These are phyloP conservation scores for Harpegnathos saltator DNA, from an alignment of 1,140 invertebrate genomes.

Conservation along the genomic window DNA sequence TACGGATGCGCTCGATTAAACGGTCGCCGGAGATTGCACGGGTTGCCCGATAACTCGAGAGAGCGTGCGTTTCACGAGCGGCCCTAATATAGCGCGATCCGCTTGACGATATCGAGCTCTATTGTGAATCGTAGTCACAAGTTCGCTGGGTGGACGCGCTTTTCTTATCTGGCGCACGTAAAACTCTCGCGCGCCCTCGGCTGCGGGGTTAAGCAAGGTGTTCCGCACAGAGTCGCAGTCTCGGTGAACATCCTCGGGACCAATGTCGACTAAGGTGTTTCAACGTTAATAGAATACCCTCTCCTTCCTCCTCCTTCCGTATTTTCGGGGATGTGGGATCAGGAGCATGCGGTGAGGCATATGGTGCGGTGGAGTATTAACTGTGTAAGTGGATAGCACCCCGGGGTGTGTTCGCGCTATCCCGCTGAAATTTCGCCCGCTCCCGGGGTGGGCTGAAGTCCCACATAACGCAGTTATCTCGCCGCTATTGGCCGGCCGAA, in stretches of 20 bases:
- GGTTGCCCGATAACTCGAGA: background rate
- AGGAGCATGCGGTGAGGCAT: background rate
- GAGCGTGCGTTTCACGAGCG: background rate
- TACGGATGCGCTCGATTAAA: conserved; percentile 16
- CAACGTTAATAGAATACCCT: conserved; percentile 68
- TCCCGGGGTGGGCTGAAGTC: conserved; percentile 27
- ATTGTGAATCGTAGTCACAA: background rate
- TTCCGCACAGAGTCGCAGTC: background rate
- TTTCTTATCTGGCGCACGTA: background rate
- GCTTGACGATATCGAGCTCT: background rate
- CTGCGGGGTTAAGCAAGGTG: conserved; percentile 10
- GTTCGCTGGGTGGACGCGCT: too few species aligned
- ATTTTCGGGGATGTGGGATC: too few species aligned
- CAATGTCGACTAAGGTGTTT: conserved; percentile 27
- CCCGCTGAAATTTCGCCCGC: conserved; percentile 60
- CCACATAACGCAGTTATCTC: conserved; percentile 64
- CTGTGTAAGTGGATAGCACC: conserved; percentile 69
- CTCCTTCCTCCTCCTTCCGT: too few species aligned
- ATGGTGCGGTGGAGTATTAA: conserved; percentile 58
- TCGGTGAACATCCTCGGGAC: conserved; percentile 2
- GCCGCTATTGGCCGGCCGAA: conserved; percentile 51
- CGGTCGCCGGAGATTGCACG: conserved; percentile 29
- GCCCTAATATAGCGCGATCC: too few species aligned
- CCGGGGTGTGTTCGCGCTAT: conserved; percentile 42
- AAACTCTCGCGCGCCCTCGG: background rate